These are phyloP conservation scores for Drosophila simulans DNA, from an alignment of 1,140 invertebrate genomes.

Conservation along the genomic window DNA sequence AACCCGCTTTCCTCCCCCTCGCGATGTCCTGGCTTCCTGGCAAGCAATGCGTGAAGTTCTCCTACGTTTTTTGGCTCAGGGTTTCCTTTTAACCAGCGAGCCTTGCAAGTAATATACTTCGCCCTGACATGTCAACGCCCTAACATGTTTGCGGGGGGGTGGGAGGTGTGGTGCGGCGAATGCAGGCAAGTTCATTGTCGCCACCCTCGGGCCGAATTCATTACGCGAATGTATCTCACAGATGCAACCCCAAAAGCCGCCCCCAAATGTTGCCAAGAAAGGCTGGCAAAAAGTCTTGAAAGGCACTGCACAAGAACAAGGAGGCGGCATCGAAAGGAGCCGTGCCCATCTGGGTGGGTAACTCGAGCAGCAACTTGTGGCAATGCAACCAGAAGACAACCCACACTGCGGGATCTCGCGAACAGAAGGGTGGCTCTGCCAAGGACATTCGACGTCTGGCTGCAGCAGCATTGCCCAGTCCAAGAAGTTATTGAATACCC, in stretches of 20 bases:
- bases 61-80: slow-evolving; percentile 1
- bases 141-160: slow-evolving; percentile 8
- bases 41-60: slow-evolving; percentile 66
- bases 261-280: slow-evolving; percentile 57
- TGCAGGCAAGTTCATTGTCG: slow-evolving; percentile 72
- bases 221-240: slow-evolving; percentile 62
- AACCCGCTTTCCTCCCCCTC: slow-evolving; percentile 24
- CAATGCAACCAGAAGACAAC: slow-evolving; percentile 75
- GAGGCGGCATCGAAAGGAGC: slow-evolving; percentile 23
- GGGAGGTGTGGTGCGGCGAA: slow-evolving; percentile 16
- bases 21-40: slow-evolving; percentile 30
- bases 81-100: neutral
- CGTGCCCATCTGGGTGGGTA: neutral
- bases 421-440: slow-evolving; percentile 57
- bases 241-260: slow-evolving; percentile 76
- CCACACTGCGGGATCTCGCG: slow-evolving; percentile 30
- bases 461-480: slow-evolving; percentile 26
- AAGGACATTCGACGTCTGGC: slow-evolving; percentile 43
- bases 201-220: slow-evolving; percentile 72
- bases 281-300: slow-evolving; percentile 50
- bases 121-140: slow-evolving; percentile 52
- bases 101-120: slow-evolving; percentile 42
- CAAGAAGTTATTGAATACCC: slow-evolving; percentile 9
- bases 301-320: slow-evolving; percentile 63
- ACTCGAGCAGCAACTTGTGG: slow-evolving; percentile 56